Percentiles rank a stretch among this genome's conserved stretches.
These are phyloP conservation scores for Heliopora coerulea DNA, from an alignment of 92 coral and sea anemone genomes.

Conservation along the genomic window DNA sequence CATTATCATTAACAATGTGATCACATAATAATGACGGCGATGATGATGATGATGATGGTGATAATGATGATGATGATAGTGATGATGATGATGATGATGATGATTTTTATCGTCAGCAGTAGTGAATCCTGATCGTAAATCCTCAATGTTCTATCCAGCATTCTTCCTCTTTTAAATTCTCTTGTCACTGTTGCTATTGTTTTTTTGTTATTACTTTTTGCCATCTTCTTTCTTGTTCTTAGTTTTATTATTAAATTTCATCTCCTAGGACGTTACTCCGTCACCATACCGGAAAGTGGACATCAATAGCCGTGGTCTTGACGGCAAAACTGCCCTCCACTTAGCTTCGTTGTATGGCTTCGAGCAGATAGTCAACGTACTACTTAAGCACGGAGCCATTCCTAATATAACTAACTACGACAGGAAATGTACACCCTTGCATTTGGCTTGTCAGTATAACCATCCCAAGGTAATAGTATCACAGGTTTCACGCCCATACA, in stretches of 20 bases:
- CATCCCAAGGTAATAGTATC: constrained; percentile 62
- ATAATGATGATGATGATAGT: too few species aligned
- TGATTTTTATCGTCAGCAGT: not conserved
- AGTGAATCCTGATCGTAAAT: too few species aligned
- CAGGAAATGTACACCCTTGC: constrained; percentile 75
- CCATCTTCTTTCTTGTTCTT: not conserved
- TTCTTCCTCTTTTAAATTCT: too few species aligned
- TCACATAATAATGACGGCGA: too few species aligned
- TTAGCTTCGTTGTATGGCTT: constrained; percentile 84
- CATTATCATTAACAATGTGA: too few species aligned
- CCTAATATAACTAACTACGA: constrained; percentile 61
- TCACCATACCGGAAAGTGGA: constrained; percentile 56
- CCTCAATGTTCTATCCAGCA: too few species aligned
- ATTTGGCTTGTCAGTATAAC: constrained; percentile 86
- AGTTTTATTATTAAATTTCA: not conserved
- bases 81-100: not conserved
- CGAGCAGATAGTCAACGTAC: constrained; percentile 66
- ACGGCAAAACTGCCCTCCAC: constrained; percentile 86
- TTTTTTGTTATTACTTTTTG: too few species aligned
- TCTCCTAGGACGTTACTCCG: constrained; percentile 23
- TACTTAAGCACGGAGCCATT: constrained; percentile 76
- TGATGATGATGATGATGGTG: too few species aligned
- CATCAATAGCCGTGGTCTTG: constrained; percentile 74
- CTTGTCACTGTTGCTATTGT: too few species aligned
- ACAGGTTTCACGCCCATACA: too few species aligned